Base-by-base conservation (phyloP, 2,113 vertebrate genomes). In the Galemys pyrenaicus region DNA sequence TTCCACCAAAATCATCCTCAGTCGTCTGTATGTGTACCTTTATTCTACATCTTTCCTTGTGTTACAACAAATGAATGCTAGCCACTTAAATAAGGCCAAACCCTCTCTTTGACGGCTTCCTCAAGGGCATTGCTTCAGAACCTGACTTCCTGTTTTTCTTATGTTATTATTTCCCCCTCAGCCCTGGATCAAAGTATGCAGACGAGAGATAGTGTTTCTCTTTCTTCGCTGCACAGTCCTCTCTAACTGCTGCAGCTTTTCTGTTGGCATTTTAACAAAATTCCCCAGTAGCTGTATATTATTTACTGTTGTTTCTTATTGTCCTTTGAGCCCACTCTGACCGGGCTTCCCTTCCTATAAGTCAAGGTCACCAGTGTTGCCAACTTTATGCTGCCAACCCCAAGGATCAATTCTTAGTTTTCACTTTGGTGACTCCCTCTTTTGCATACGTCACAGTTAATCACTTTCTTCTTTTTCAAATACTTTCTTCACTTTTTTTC, bases 231-330 rank as follows among this genome's bases (percentile, higher is more conserved):
- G 6, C 2, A 20, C n/a, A 51, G 67, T 92, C n/a, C 16, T 10
- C 30, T 88, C 51, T 88, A n/a, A 44, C 12, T 77, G n/a, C 3
- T n/a, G 15, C 68, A 56, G 1, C 30, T 65, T 56, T 79, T 87
- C 39, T 20, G 28, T 70, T 83, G 75, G n/a, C 24, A 32, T 93
- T 81, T 75, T 84, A 84, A 80, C 77, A 94, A 44, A 79, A 37
- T 3, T 83, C 17, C 64, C 54, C 1, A 28, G 35, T 39, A 49
- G 5, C 19, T 35, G 56, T 84, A 82, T 78, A 32, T 67, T 75
- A 68, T 64, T 84, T 95, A 35, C 37, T 94, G 4, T 68, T 37
- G 68, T 92, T 22, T 81, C 37, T 70, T 77, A 84, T 87, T 89
- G 93, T 78, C 15, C 65, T 6, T 56, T 9, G 15, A 86, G 16